These are phyloP conservation scores for Parapsyche elsis DNA, from an alignment of 1,140 invertebrate species.

Conservation along the genomic window DNA sequence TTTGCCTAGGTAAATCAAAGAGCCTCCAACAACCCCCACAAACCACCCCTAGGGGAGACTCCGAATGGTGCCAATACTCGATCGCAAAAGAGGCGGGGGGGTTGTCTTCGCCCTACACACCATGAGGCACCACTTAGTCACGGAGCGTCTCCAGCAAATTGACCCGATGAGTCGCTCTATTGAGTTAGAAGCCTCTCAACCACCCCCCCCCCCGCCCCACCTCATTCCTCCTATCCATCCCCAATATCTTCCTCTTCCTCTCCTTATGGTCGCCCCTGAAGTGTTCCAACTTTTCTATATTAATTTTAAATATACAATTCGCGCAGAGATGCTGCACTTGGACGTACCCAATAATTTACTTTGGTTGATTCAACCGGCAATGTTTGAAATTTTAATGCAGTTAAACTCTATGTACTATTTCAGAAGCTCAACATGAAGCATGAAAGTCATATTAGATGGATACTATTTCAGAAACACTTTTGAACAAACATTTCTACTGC, in stretches of 20 bases:
- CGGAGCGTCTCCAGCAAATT: conserved; percentile 54
- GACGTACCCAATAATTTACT: too few relatives aligned
- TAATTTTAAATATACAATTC: conserved; percentile 44
- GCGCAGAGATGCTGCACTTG: not conserved
- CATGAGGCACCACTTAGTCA: conserved; percentile 51
- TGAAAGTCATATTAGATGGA: too few relatives aligned
- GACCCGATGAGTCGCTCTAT: conserved; percentile 54
- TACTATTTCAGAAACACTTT: too few relatives aligned
- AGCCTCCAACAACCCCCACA: not conserved
- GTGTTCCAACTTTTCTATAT: conserved; percentile 32
- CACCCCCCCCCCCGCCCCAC: conserved; percentile 32
- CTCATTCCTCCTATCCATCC: not conserved
- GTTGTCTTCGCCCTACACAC: not conserved
- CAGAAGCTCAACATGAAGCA: too few relatives aligned
- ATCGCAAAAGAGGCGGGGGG: not conserved
- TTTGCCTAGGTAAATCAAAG: conserved; percentile 47
- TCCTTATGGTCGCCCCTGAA: not conserved
- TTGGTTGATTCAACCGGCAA: too few relatives aligned
- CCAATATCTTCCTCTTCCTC: not conserved
- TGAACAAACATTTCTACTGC: too few relatives aligned
- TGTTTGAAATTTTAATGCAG: too few relatives aligned
- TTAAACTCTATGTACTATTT: too few relatives aligned
- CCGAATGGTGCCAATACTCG: not conserved
- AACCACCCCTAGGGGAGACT: not conserved
- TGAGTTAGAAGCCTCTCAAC: conserved; percentile 49